Evolutionary conservation across 2,113 vertebrate species (phyloP).

Genomic region (Zapornia atra): DNA sequence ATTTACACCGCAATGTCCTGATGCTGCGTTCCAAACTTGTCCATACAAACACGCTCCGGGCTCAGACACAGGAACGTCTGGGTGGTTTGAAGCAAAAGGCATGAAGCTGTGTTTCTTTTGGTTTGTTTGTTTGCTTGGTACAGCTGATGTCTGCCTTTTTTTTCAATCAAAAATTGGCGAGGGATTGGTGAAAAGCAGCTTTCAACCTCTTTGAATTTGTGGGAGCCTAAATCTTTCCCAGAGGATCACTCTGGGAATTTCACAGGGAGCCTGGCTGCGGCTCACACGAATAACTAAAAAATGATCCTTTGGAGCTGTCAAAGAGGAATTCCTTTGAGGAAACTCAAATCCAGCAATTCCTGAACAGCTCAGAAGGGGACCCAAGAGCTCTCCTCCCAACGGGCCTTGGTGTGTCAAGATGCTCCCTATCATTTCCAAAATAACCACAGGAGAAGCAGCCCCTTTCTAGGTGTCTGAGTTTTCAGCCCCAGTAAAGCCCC

Average conservation of each 20-base stretch:
- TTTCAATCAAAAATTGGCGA: neutral
- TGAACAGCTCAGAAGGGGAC: neutral
- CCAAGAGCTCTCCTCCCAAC: neutral
- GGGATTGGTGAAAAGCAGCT: neutral
- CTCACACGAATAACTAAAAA: neutral
- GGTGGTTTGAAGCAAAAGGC: neutral
- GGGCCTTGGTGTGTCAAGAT: neutral
- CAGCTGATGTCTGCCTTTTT: neutral
- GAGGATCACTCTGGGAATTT: neutral
- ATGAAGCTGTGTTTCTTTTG: neutral
- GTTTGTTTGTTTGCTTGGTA: neutral
- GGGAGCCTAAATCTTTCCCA: neutral
- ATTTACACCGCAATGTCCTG: neutral
- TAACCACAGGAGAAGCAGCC: neutral
- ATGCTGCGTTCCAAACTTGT: neutral
- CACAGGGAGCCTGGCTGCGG: neutral
- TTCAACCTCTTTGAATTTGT: neutral
- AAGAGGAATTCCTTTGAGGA: neutral
- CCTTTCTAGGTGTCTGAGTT: neutral
- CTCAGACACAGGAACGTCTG: neutral
- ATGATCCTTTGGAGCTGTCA: neutral
- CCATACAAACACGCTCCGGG: rapidly evolving
- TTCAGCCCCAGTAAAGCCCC: neutral
- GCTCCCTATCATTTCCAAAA: neutral
- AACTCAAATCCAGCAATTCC: neutral